A percentile compares a stretch with the other conserved stretches of the same genome.
These are phyloP conservation scores for Mystacornis crossleyi DNA, from an alignment of 2,113 vertebrate species.

Conservation along the genomic window DNA sequence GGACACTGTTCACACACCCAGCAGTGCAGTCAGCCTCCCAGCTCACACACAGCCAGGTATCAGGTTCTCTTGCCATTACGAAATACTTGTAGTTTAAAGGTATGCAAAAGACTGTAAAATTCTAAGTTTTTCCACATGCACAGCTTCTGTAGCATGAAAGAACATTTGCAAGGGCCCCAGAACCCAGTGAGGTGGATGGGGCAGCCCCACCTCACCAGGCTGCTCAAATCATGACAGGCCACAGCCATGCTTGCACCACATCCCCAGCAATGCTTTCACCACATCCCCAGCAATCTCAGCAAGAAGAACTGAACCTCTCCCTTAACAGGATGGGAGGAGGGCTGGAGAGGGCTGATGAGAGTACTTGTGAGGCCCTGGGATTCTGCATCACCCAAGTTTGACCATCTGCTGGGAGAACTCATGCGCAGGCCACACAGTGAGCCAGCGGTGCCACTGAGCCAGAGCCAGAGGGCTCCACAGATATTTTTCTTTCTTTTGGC, in stretches of 20 bases:
- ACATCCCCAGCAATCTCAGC: neutral
- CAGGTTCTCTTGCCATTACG: neutral
- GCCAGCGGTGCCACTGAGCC: neutral
- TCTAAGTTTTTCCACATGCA: fast-evolving
- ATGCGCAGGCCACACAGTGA: fast-evolving
- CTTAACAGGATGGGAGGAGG: neutral
- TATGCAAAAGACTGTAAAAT: neutral
- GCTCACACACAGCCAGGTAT: neutral
- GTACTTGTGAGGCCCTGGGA: neutral
- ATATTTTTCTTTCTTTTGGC: neutral
- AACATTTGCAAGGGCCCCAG: neutral
- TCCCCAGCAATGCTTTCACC: neutral
- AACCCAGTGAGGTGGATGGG: fast-evolving
- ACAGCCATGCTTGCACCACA: neutral
- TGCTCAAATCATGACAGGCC: neutral
- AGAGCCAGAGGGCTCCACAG: neutral
- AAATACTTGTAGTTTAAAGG: neutral
- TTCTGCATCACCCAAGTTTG: neutral
- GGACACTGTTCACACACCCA: neutral
- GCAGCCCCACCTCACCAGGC: neutral
- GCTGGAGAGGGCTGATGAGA: neutral
- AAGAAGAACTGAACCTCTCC: neutral
- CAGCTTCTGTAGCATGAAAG: neutral
- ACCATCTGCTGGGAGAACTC: neutral
- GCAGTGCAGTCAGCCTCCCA: neutral